Conservation (phyloP, 2,888 invertebrate genomes). For the Autographa pulchrina region DNA sequence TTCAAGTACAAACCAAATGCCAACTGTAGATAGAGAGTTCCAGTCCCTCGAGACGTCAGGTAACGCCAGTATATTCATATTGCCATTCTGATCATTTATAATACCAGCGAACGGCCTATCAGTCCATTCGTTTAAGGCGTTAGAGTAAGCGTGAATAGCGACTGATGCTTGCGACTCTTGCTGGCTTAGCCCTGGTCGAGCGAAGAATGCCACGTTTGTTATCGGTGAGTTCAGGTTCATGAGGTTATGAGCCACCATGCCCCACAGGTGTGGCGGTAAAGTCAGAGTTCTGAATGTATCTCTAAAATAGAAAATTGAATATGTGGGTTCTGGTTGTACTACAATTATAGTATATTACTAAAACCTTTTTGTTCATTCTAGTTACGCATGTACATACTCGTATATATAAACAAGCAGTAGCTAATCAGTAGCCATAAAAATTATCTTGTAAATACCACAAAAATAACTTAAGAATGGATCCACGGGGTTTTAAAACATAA, state of each 20-base stretch:
- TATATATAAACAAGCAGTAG: too few relatives aligned
- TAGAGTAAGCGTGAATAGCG: constrained; percentile 74
- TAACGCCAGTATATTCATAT: constrained; percentile 75
- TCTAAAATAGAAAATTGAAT: constrained; percentile 54
- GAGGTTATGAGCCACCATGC: constrained; percentile 81
- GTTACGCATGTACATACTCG: too few relatives aligned
- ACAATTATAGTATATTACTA: neutral
- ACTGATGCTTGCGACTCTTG: constrained; percentile 72
- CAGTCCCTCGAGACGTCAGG: constrained; percentile 79
- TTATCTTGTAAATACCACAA: too few relatives aligned
- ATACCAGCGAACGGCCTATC: constrained; percentile 73
- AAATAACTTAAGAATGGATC: too few relatives aligned
- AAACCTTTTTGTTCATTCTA: too few relatives aligned
- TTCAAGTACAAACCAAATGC: constrained; percentile 78
- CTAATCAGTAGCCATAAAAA: too few relatives aligned
- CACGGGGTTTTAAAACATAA: too few relatives aligned
- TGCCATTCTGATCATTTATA: constrained; percentile 71
- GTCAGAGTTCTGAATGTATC: constrained; percentile 69
- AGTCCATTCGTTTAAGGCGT: constrained; percentile 77
- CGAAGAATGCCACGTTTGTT: constrained; percentile 69
- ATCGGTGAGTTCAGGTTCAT: constrained; percentile 70
- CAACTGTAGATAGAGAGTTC: constrained; percentile 78
- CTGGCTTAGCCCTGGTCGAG: constrained; percentile 65
- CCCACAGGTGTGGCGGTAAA: constrained; percentile 77
- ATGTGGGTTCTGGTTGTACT: neutral